Evolutionary conservation across 92 coral and sea anemone species (phyloP).

Genomic region (Siderastrea radians): DNA sequence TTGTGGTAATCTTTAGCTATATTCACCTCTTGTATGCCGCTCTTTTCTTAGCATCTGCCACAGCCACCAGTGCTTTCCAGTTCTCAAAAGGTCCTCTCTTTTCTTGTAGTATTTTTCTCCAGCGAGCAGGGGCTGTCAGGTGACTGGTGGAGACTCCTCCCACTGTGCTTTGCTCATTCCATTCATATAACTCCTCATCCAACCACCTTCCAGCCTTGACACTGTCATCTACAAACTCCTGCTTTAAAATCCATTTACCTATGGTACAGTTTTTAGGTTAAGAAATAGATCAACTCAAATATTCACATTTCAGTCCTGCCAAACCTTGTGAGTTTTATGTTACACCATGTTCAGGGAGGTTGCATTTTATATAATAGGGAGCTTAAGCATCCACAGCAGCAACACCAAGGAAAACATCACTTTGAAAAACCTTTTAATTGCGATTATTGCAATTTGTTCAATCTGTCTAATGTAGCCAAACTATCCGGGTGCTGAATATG

Average conservation of each 20-base stretch:
- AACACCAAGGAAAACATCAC: too few species aligned
- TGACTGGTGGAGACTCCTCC: slow-evolving; percentile 56
- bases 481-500: too few species aligned
- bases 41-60: slow-evolving; percentile 84
- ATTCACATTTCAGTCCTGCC: too few species aligned
- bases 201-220: slow-evolving; percentile 81
- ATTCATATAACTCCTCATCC: slow-evolving; percentile 85
- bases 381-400: too few species aligned
- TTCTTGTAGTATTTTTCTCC: slow-evolving; percentile 71
- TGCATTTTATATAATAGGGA: too few species aligned
- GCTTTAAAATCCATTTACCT: slow-evolving; percentile 96
- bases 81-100: slow-evolving; percentile 74
- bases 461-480: too few species aligned
- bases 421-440: too few species aligned
- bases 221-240: slow-evolving; percentile 84
- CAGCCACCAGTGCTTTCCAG: slow-evolving; percentile 84
- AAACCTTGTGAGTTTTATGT: too few species aligned
- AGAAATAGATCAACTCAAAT: too few species aligned
- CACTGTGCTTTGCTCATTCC: slow-evolving; percentile 61
- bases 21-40: slow-evolving; percentile 89
- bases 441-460: too few species aligned
- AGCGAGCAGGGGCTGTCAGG: slow-evolving; percentile 85
- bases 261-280: background rate
- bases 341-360: too few species aligned
- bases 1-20: too few species aligned